Percentiles rank a stretch among this genome's conserved stretches.
These are phyloP conservation scores for Emydocephalus ijimae DNA, from an alignment of 2,113 vertebrate species.

Conservation along the genomic window DNA sequence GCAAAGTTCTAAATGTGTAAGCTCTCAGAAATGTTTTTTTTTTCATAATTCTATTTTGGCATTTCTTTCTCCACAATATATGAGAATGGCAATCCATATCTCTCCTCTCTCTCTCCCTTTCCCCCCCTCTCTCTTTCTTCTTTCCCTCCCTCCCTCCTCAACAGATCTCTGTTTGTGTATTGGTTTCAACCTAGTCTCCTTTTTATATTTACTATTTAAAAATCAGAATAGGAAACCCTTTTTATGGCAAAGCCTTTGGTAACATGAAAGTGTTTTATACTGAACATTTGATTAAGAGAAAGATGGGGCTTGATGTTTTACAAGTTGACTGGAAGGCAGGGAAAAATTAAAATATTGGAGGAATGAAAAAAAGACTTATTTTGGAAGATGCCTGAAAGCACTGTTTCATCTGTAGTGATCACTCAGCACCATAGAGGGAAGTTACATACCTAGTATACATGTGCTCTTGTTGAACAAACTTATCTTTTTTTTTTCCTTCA, in stretches of 20 bases:
- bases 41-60: not conserved
- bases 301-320: slow-evolving; percentile 46
- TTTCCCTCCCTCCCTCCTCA: not conserved
- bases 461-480: not conserved
- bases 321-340: not conserved
- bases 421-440: slow-evolving; percentile 2
- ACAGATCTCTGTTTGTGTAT: slow-evolving; percentile 18
- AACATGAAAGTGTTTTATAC: slow-evolving; percentile 48
- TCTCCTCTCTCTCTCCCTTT: not conserved
- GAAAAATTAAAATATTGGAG: slow-evolving; percentile 32
- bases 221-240: slow-evolving; percentile 35
- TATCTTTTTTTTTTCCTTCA: not conserved
- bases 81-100: not conserved
- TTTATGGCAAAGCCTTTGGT: slow-evolving; percentile 35
- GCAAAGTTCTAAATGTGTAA: not conserved
- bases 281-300: slow-evolving; percentile 55
- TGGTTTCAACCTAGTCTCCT: slow-evolving; percentile 22
- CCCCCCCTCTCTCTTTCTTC: fast-evolving
- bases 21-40: not conserved
- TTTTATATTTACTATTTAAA: slow-evolving; percentile 44
- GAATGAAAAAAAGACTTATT: slow-evolving; percentile 33
- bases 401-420: slow-evolving; percentile 13
- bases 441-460: not conserved
- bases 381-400: slow-evolving; percentile 25
- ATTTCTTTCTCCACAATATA: slow-evolving; percentile 19